Conservation (phyloP, 2,888 invertebrate genomes). For the Ommatoiulus sabulosus region DNA sequence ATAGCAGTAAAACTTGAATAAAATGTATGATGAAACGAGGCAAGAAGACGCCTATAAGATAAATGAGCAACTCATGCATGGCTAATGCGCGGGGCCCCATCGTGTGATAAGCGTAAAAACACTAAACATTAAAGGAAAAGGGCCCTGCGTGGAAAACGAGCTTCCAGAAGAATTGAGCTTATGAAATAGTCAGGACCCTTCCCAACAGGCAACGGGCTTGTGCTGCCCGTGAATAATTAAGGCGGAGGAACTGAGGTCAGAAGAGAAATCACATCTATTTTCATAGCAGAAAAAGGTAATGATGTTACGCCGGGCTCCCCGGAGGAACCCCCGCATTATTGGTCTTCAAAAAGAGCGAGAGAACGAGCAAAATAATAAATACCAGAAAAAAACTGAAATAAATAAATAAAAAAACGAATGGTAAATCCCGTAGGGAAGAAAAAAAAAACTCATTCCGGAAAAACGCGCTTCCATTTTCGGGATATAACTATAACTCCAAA, state of each 20-base stretch:
- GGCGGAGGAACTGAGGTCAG: constrained; percentile 9
- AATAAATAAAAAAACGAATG: not conserved
- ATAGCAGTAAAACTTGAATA: constrained; percentile 18
- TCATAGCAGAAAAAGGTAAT: not conserved
- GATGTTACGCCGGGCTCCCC: not conserved
- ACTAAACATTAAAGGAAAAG: not conserved
- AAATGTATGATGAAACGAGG: not conserved
- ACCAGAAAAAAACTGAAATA: not conserved
- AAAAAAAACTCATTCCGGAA: not conserved
- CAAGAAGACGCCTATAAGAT: constrained; percentile 2
- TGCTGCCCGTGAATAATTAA: not conserved
- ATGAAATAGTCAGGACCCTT: constrained; percentile 26
- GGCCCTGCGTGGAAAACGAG: constrained; percentile 3
- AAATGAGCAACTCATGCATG: constrained; percentile 34
- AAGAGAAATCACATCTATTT: constrained; percentile 20
- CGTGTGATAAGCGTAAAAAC: not conserved
- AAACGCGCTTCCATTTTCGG: not conserved
- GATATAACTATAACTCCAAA: constrained; percentile 13
- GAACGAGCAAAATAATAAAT: not conserved
- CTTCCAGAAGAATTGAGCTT: constrained; percentile 12
- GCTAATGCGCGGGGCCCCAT: not conserved
- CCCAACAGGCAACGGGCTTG: not conserved
- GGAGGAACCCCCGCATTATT: not conserved
- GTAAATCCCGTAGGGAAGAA: not conserved
- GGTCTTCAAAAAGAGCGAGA: constrained; percentile 24